Evolutionary conservation across 1,140 invertebrate species (phyloP).

Genomic region (Drosophila nigrodunni): DNA sequence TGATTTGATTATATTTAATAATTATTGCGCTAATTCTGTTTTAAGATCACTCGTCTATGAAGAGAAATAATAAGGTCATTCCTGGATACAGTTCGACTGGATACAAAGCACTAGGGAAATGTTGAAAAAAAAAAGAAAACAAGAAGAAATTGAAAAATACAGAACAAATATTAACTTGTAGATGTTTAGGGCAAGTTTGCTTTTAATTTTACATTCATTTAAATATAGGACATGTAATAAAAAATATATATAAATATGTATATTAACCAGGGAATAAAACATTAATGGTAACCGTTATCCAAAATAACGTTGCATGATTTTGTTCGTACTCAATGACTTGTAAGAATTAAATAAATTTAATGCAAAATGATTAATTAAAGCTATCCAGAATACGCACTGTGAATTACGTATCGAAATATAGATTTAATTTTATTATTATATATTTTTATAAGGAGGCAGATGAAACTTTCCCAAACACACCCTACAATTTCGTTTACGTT

Average conservation of each 20-base stretch:
- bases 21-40: conserved; percentile 27
- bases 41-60: conserved; percentile 25
- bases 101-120: conserved; percentile 38
- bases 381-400: no score
- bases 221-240: conserved; percentile 43
- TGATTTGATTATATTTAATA: conserved; percentile 15
- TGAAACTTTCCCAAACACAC: no score
- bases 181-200: conserved; percentile 38
- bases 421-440: not conserved
- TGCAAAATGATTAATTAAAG: not conserved
- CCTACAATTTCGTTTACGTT: no score
- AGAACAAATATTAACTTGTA: conserved; percentile 40
- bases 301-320: conserved; percentile 18
- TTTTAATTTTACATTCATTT: conserved; percentile 43
- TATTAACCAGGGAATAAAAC: conserved; percentile 54
- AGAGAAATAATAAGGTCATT: conserved; percentile 27
- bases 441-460: not conserved
- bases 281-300: conserved; percentile 36
- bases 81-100: conserved; percentile 42
- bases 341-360: not conserved
- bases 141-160: no score
- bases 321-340: not conserved
- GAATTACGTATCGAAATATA: not conserved
- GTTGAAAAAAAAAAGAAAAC: conserved; percentile 17
- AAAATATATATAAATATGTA: conserved; percentile 50